These are phyloP conservation scores for Leptinotarsa defecta DNA, from an alignment of 1,140 invertebrate genomes.

Conservation along the genomic window DNA sequence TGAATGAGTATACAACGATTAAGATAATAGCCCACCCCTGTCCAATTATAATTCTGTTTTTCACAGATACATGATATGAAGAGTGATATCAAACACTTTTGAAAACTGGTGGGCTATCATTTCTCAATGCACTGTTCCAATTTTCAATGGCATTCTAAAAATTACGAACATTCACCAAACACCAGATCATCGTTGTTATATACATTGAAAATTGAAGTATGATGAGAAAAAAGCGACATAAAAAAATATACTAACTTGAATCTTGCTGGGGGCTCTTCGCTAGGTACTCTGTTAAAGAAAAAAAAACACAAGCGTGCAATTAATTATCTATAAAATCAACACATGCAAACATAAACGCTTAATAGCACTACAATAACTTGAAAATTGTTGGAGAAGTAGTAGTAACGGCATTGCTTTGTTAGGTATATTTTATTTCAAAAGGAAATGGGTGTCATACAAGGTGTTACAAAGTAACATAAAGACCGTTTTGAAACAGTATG, in stretches of 20 bases:
- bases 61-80: no score
- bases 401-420: not conserved
- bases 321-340: constrained; percentile 30
- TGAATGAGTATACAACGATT: no score
- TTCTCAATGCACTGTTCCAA: no score
- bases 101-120: no score
- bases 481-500: no score
- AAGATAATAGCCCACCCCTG: no score
- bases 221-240: constrained; percentile 18
- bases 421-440: not conserved
- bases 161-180: no score
- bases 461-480: not conserved
- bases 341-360: not conserved
- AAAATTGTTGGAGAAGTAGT: not conserved
- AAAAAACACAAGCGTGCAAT: constrained; percentile 49
- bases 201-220: no score
- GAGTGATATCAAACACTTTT: no score
- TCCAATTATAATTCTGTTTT: no score
- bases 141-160: no score
- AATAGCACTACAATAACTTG: not conserved
- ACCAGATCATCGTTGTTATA: no score
- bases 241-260: constrained; percentile 51
- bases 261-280: constrained; percentile 45
- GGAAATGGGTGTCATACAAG: not conserved
- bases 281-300: constrained; percentile 54